Evolutionary conservation across 2,797 vertebrate genomes (phyloP), one percentile per base, ranked within the genome.

Genomic region (Peromyscus eremicus): DNA sequence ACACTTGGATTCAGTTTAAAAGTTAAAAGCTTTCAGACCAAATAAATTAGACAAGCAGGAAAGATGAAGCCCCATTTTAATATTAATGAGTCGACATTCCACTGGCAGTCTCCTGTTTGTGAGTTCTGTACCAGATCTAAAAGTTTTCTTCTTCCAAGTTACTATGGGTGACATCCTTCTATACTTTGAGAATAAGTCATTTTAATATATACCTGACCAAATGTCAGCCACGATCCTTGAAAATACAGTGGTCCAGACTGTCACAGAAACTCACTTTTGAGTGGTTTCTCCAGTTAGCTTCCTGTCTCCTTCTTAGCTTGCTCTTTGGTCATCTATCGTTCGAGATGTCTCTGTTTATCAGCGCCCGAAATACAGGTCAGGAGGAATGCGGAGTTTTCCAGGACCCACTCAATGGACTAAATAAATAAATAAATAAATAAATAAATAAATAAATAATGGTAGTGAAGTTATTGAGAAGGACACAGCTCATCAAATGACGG

Each of bases 1-100:
- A 98, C 94, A 98, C 96, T 97, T 95, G 97, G 94, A 96, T 97
- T 98, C 95, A 91, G 95, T 96, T 98, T 97, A 89, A 91, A 98
- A 97, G 97, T 97, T 97, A 97, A 97, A 97, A 97, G 95, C 95
- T 97, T 96, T 96, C 97, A 94, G 92, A 85, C 93, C 97, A 97
- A 94, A 97, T 96, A 97, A 94, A 97, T 97, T 73, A 96, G 97
- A 94, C 89, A 70, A 52, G 91, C 75, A 8, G 55, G 57, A 14
- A 23, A 68, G 73, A 95, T 49, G 92, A 91, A 46, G 17, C 21
- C 79, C 60, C 62, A 3, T 90, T 91, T 96, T 91, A 85, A 55
- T 82, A 77, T 88, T 95, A 97, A 97, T 91, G 92, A 94, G 32
- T 43, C 8, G 7, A 7, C 7, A 6, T 52, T 89, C 84, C 40